Conservation (phyloP, 2,797 vertebrate species). For the Channa striata region DNA sequence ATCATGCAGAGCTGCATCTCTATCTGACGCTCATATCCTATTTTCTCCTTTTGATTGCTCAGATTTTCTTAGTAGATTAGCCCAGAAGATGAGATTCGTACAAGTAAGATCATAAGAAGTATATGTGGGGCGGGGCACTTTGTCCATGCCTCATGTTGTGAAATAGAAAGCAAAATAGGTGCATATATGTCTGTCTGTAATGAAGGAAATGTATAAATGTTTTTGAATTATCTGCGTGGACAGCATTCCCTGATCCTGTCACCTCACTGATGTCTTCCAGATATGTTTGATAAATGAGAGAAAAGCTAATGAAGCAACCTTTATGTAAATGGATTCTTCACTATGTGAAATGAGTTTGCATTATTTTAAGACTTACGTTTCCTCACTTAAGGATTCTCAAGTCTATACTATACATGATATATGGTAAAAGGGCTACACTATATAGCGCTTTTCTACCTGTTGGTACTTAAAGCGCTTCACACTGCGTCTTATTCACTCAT, state of each 20-base stretch:
- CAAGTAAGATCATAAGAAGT: conserved; percentile 14
- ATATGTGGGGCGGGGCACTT: background rate
- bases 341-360: conserved; percentile 43
- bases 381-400: conserved; percentile 34
- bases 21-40: conserved; percentile 67
- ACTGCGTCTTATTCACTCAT: no score
- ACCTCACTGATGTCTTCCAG: conserved; percentile 26
- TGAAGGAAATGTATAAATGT: background rate
- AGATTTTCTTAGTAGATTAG: conserved; percentile 64
- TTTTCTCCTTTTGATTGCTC: conserved; percentile 74
- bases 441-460: no score
- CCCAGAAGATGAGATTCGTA: conserved; percentile 47
- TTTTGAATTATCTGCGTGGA: conserved; percentile 1
- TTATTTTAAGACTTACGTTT: conserved; percentile 45
- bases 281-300: conserved; percentile 59
- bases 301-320: conserved; percentile 53
- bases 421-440: no score
- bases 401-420: no score
- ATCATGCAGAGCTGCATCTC: conserved; percentile 52
- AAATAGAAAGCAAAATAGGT: background rate
- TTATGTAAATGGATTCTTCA: conserved; percentile 69
- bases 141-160: background rate
- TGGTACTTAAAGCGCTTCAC: no score
- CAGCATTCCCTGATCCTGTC: conserved; percentile 19
- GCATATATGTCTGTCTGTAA: background rate